phyloP scores from a whole-genome alignment of 2,888 invertebrate genomes.

The Pherbina coryleti region DNA sequence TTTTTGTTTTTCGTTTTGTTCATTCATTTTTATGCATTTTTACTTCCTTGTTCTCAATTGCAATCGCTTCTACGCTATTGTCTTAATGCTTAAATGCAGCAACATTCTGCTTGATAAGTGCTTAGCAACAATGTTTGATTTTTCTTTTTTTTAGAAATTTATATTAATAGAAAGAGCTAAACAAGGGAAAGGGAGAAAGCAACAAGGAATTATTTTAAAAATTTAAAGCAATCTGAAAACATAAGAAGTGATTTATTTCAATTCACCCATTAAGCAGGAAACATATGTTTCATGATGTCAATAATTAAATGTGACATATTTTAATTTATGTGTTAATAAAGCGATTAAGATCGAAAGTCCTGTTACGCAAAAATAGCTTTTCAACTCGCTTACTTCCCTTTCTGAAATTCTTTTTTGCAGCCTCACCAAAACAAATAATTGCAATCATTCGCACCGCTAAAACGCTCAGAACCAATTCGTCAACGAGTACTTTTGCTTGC shows the following conservation, averaged over 20 bases:
- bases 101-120: not conserved
- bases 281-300: too few species aligned
- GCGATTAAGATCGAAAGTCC: not conserved
- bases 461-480: slow-evolving; percentile 2
- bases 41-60: slow-evolving; percentile 32
- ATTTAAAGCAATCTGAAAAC: not conserved
- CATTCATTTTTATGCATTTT: slow-evolving; percentile 11
- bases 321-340: too few species aligned
- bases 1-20: not conserved
- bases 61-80: not conserved
- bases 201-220: not conserved
- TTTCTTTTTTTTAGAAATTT: not conserved
- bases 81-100: not conserved
- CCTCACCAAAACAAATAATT: not conserved
- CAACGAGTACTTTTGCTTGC: not conserved
- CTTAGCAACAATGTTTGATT: not conserved
- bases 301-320: too few species aligned
- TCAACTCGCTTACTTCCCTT: not conserved
- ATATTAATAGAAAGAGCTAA: not conserved
- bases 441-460: not conserved
- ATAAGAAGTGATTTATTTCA: too few species aligned
- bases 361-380: not conserved
- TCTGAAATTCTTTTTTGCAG: not conserved
- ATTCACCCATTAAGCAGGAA: too few species aligned
- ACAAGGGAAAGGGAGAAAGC: not conserved